Percentiles rank a stretch among this genome's conserved stretches.
Evolutionary conservation across 2,113 vertebrate species (phyloP).

Genomic region (Callaeas wilsoni): DNA sequence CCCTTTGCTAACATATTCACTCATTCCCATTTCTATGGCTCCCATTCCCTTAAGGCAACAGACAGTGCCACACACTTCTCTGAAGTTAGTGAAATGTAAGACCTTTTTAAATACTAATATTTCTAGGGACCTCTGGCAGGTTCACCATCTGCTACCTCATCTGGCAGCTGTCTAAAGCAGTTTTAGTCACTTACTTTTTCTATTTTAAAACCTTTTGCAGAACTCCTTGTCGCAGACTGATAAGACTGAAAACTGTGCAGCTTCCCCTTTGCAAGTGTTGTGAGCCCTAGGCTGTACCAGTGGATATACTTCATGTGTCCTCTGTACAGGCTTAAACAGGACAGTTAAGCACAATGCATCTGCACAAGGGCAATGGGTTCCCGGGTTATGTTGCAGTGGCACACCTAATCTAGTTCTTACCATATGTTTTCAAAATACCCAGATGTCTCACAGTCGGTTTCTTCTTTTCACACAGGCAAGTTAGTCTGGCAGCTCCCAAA

Average conservation of each 20-base stretch:
- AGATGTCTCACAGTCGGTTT: background rate
- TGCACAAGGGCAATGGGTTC: background rate
- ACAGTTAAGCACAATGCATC: background rate
- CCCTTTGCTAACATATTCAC: background rate
- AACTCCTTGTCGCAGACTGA: background rate
- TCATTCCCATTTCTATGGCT: slow-evolving; percentile 30
- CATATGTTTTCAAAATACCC: background rate
- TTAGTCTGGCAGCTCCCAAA: fast-evolving
- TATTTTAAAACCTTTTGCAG: slow-evolving; percentile 6
- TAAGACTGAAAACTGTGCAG: background rate
- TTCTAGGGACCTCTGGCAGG: background rate
- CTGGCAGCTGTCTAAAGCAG: slow-evolving; percentile 21
- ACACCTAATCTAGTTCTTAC: background rate
- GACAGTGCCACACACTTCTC: background rate
- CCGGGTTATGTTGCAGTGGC: background rate
- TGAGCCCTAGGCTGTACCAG: background rate
- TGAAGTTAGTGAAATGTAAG: slow-evolving; percentile 23
- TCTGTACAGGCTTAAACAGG: background rate
- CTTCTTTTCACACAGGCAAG: background rate
- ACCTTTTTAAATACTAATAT: slow-evolving; percentile 58
- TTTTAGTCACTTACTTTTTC: background rate
- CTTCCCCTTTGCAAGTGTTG: background rate
- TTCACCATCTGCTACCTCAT: slow-evolving; percentile 31
- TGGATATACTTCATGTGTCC: background rate
- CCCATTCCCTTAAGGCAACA: background rate